These are phyloP conservation scores for Zaprionus obscuricornis DNA, from an alignment of 2,888 invertebrate genomes.

Conservation along the genomic window DNA sequence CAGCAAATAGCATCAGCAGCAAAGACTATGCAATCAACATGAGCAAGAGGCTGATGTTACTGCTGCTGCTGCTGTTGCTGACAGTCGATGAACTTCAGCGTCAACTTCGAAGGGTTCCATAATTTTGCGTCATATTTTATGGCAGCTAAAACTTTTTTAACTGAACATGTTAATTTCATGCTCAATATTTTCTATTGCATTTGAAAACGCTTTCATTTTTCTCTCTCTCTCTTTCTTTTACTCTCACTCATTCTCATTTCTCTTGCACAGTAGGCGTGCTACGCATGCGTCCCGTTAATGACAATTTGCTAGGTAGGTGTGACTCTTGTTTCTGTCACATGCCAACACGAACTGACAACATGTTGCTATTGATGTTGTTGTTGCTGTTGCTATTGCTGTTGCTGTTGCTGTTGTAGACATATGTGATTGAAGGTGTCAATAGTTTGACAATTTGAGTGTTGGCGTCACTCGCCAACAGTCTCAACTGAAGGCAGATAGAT, in stretches of 20 bases:
- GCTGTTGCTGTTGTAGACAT: constrained; percentile 1
- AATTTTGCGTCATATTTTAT: constrained; percentile 37
- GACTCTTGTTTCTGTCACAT: constrained; percentile 46
- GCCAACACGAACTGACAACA: constrained; percentile 49
- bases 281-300: constrained; percentile 52
- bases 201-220: constrained; percentile 72
- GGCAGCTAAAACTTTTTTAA: constrained; percentile 18
- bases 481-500: constrained; percentile 14
- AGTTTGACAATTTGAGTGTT: constrained; percentile 38
- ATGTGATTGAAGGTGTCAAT: constrained; percentile 51
- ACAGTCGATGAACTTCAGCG: constrained; percentile 50
- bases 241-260: constrained; percentile 19
- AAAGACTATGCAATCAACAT: constrained; percentile 37
- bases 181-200: constrained; percentile 37
- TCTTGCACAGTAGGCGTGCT: constrained; percentile 22
- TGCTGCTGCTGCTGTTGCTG: too few relatives aligned
- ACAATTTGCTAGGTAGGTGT: constrained; percentile 27
- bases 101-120: constrained; percentile 43
- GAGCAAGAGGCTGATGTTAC: constrained; percentile 19
- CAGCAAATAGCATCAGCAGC: constrained; percentile 29
- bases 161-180: constrained; percentile 63
- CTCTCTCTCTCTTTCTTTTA: constrained; percentile 13
- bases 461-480: too few relatives aligned
- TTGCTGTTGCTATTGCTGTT: constrained; percentile 17
- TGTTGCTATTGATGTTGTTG: constrained; percentile 9